These are phyloP conservation scores for Linnaemya vulpina DNA, from an alignment of 2,888 invertebrate genomes.

Conservation along the genomic window DNA sequence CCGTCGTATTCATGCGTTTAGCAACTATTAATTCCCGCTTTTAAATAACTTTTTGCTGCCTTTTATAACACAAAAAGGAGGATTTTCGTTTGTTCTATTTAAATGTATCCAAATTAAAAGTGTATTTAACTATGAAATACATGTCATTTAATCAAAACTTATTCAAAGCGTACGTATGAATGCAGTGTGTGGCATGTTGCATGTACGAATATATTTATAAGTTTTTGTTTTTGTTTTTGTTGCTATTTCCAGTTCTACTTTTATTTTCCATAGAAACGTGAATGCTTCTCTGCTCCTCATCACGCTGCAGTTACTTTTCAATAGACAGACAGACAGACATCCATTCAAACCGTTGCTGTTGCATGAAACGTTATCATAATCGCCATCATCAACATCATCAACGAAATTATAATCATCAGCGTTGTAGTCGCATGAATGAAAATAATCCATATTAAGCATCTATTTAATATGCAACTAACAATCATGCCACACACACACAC, in stretches of 20 bases:
- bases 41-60: not conserved
- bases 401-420: slow-evolving; percentile 42
- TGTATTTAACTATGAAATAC: slow-evolving; percentile 48
- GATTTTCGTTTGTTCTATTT: not conserved
- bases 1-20: not conserved
- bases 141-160: slow-evolving; percentile 55
- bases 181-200: slow-evolving; percentile 16
- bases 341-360: not conserved
- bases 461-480: slow-evolving; percentile 64
- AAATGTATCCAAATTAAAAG: slow-evolving; percentile 44
- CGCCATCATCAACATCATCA: slow-evolving; percentile 12
- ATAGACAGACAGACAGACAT: not conserved
- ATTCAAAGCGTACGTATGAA: slow-evolving; percentile 16
- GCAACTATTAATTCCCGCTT: not conserved
- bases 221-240: not conserved
- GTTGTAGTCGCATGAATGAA: slow-evolving; percentile 52
- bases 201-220: not conserved
- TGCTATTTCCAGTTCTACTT: slow-evolving; percentile 8
- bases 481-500: slow-evolving; percentile 16
- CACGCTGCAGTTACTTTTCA: slow-evolving; percentile 17
- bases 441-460: slow-evolving; percentile 68
- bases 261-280: not conserved
- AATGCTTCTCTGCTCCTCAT: slow-evolving; percentile 40
- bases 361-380: slow-evolving; percentile 13
- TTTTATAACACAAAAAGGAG: not conserved